phyloP scores from a whole-genome alignment of 2,797 vertebrate species.

The Pteropus rufus region DNA sequence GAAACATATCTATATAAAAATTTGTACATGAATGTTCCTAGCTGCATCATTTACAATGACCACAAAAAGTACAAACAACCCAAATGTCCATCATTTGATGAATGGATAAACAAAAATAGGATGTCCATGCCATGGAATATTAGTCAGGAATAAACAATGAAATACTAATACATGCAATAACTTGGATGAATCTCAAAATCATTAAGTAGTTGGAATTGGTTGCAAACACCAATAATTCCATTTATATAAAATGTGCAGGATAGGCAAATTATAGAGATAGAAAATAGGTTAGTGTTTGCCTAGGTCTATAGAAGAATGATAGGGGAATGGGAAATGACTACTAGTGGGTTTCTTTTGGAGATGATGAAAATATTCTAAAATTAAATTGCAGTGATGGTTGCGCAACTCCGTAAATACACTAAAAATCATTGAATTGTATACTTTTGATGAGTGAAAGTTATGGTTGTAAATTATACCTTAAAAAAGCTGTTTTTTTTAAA shows the following conservation, averaged over 20 bases:
- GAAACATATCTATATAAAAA: not conserved
- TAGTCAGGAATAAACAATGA: not conserved
- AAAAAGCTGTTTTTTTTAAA: not conserved
- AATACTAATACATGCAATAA: not conserved
- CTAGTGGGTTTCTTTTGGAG: not conserved
- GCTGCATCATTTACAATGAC: not conserved
- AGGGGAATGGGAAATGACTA: not conserved
- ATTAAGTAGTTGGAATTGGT: not conserved
- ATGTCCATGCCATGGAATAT: not conserved
- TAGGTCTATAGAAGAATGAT: not conserved
- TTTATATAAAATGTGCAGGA: not conserved
- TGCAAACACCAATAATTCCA: not conserved
- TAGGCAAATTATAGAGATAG: not conserved
- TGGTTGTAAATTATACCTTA: not conserved
- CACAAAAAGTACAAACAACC: not conserved
- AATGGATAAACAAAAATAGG: not conserved
- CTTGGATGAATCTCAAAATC: not conserved
- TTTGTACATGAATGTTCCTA: not conserved
- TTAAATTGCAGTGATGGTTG: not conserved
- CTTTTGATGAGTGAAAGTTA: not conserved
- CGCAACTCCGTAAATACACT: not conserved
- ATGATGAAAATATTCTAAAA: not conserved
- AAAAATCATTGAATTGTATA: not conserved
- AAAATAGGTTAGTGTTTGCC: not conserved
- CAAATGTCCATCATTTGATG: not conserved